phyloP scores from a whole-genome alignment of 2,113 vertebrate species.

The Anolis carolinensis region DNA sequence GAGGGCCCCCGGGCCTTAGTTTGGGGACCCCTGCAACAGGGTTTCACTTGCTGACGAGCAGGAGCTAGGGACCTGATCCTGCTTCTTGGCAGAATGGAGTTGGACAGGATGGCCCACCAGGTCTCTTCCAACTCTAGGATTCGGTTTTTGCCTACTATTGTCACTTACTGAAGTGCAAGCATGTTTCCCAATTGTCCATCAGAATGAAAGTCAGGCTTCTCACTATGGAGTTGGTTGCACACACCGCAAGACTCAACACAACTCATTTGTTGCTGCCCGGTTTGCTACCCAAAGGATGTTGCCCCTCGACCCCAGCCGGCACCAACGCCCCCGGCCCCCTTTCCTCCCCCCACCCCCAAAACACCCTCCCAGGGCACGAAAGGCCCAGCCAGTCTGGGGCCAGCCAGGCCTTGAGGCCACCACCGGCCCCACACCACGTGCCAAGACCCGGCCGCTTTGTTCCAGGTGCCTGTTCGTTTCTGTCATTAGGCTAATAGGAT shows the following conservation, averaged over 20 bases:
- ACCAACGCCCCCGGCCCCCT: too few relatives aligned
- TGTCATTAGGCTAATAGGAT: slow-evolving; percentile 78
- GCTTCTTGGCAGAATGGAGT: too few relatives aligned
- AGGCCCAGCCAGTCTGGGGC: not conserved
- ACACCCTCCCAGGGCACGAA: not conserved
- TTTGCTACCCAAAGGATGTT: not conserved
- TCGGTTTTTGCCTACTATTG: too few relatives aligned
- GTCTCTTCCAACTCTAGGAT: too few relatives aligned
- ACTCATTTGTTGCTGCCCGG: not conserved
- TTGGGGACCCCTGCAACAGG: too few relatives aligned
- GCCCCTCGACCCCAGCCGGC: not conserved
- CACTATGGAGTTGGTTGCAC: not conserved
- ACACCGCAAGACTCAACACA: not conserved
- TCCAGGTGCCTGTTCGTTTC: slow-evolving; percentile 73
- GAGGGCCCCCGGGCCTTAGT: too few relatives aligned
- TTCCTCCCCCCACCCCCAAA: not conserved
- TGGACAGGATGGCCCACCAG: too few relatives aligned
- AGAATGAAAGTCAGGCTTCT: not conserved
- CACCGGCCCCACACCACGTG: slow-evolving; percentile 58
- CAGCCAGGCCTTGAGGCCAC: slow-evolving; percentile 43
- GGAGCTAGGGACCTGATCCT: not conserved
- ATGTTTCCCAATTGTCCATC: not conserved
- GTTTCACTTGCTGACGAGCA: not conserved
- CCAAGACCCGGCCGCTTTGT: slow-evolving; percentile 73
- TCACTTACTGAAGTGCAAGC: not conserved